Percentiles rank a stretch among this genome's conserved stretches.
Conservation (phyloP, 2,888 invertebrate species). For the Pogonocherus hispidulus region DNA sequence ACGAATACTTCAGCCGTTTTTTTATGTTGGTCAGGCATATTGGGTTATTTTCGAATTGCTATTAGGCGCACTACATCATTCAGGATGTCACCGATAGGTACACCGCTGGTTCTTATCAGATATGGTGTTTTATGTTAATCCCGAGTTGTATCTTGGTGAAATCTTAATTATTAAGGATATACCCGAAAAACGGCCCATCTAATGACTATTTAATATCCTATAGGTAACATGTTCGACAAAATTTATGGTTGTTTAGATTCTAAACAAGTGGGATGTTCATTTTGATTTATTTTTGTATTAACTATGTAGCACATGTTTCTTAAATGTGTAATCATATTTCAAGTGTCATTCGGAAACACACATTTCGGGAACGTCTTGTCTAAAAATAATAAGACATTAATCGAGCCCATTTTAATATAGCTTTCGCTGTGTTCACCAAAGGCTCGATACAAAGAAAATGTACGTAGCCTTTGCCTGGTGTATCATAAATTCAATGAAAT, state of each 20-base stretch:
- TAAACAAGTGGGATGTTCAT: slow-evolving; percentile 1
- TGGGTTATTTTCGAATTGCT: slow-evolving; percentile 31
- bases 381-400: not conserved
- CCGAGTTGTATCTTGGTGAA: not conserved
- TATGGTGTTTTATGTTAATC: slow-evolving; percentile 15
- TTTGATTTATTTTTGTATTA: slow-evolving; percentile 15
- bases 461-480: too few relatives aligned
- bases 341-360: slow-evolving; percentile 5
- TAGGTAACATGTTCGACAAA: not conserved
- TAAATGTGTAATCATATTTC: slow-evolving; percentile 1
- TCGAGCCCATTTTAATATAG: not conserved
- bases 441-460: too few relatives aligned
- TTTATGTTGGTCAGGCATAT: slow-evolving; percentile 30
- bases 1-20: slow-evolving; percentile 46
- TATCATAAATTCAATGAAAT: too few relatives aligned
- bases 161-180: slow-evolving; percentile 21
- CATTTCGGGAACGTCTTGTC: not conserved
- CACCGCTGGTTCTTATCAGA: slow-evolving; percentile 12
- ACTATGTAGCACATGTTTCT: slow-evolving; percentile 15
- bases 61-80: slow-evolving; percentile 23
- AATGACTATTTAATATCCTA: slow-evolving; percentile 1
- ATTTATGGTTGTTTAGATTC: not conserved
- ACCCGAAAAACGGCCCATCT: not conserved
- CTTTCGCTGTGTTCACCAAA: too few relatives aligned
- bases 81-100: slow-evolving; percentile 9